Base-by-base conservation (phyloP, 2,888 invertebrate genomes). In the Mylabris sibirica region DNA sequence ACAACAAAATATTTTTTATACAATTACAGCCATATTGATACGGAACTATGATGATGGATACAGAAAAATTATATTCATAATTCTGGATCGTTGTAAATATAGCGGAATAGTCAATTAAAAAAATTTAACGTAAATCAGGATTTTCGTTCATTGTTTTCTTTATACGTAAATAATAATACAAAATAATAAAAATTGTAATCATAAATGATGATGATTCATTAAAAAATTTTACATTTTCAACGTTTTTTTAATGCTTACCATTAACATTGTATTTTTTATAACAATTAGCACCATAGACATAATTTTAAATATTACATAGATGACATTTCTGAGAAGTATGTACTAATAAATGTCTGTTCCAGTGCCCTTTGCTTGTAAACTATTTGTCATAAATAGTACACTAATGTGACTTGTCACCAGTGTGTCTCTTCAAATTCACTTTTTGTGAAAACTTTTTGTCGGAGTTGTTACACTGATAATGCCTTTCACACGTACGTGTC, bases 281-380 rank as follows among this genome's bases (percentile, higher is more conserved):
- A 85, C 98, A 99, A 84, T 97, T 99, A 61, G 97, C 96, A 64
- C 99, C 99, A 84, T 99, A 99, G 11, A 97, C 95, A 84, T 92
- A 99, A 85, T 96, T 94, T 63, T n/a, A n/a, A n/a, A n/a, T n/a
- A n/a, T n/a, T n/a, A n/a, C n/a, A n/a, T n/a, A n/a, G n/a, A n/a
- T n/a, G n/a, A n/a, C n/a, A n/a, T n/a, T n/a, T n/a, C n/a, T n/a
- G n/a, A n/a, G n/a, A n/a, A n/a, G n/a, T n/a, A n/a, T n/a, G n/a
- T n/a, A n/a, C n/a, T n/a, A n/a, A n/a, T n/a, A n/a, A n/a, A n/a
- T n/a, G n/a, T n/a, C n/a, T n/a, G n/a, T n/a, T n/a, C n/a, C n/a
- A n/a, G n/a, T n/a, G n/a, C n/a, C n/a, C n/a, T n/a, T n/a, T n/a
- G n/a, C n/a, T n/a, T n/a, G n/a, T n/a, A n/a, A n/a, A n/a, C n/a